Base-by-base conservation (phyloP, 2,888 invertebrate species). In the Drosophila villosipedis region DNA sequence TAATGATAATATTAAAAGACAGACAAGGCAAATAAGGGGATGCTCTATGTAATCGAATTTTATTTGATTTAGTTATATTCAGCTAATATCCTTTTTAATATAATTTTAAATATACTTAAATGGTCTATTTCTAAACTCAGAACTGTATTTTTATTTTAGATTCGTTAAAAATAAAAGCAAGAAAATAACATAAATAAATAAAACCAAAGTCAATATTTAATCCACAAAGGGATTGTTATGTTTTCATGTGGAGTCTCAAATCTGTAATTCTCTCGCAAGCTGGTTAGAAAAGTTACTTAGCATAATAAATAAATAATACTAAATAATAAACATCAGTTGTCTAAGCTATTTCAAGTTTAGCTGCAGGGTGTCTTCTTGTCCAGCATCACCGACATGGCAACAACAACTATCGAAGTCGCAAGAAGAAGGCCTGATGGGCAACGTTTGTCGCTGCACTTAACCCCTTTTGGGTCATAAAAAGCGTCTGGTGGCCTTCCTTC, bases 401-500 rank as follows among this genome's bases (percentile, higher is more conserved):
- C 47, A 60, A 33, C 14, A 41, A 28, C 28, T 35, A 61, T 47
- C 54, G 30, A 61, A 55, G 49, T 39, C 63, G 9, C 25, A 14
- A 55, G 68, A 39, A 33, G 30, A 47, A 30, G 33, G 59, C 39
- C 30, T 47, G 35, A 28, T 22, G 61, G 52, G 61, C 57, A 62
- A 33, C 69, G 52, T 43, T 75, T 73, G 41, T 16, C 31, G 41
- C 50, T 63, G 58, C 70, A 71, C 62, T 69, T 67, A 59, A 54
- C 33, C 58, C 58, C 25, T 61, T 68, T 68, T n/a, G 14, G 31
- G 37, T 22, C 43, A 14, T 61, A 37, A 55, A 25, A 50, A 61
- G 60, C 64, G 76, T 73, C 64, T 58, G 57, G 25, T 47, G 28
- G 37, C 63, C 60, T 64, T 76, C 76, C 76, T 53, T 53, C 59